Conservation (phyloP, 2,113 vertebrate species). For the Limnothrissa miodon region DNA sequence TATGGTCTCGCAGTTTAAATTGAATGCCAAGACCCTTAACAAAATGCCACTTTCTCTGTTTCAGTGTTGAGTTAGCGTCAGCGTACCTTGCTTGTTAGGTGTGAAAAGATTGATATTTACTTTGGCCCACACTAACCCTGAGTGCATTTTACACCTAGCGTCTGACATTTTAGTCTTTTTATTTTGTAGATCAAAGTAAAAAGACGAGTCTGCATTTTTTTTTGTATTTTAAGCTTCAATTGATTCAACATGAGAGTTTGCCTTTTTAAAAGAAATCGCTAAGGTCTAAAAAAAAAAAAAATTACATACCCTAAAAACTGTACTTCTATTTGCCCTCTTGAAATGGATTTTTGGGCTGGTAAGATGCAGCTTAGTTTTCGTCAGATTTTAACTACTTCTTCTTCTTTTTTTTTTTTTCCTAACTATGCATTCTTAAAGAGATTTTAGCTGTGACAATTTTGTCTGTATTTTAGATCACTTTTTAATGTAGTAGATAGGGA, state of each 20-base stretch:
- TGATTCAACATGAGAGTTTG: slow-evolving; percentile 11
- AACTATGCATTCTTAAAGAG: slow-evolving; percentile 78
- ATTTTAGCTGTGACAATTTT: slow-evolving; percentile 65
- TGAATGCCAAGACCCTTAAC: background rate
- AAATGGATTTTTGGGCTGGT: slow-evolving; percentile 52
- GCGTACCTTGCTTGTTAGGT: background rate
- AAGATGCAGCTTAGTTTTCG: slow-evolving; percentile 54
- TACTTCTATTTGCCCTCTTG: slow-evolving; percentile 33
- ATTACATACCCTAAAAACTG: slow-evolving; percentile 14
- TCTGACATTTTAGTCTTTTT: slow-evolving; percentile 1
- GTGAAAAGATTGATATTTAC: background rate
- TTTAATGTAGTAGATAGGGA: slow-evolving; percentile 60
- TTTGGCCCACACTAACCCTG: background rate
- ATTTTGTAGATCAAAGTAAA: slow-evolving; percentile 1
- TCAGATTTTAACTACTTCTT: slow-evolving; percentile 39
- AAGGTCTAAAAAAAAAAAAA: slow-evolving; percentile 24
- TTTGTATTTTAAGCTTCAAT: background rate
- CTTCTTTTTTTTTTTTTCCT: slow-evolving; percentile 65
- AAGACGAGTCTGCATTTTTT: slow-evolving; percentile 52
- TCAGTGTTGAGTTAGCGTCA: background rate
- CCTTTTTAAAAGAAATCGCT: slow-evolving; percentile 35
- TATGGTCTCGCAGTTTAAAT: background rate
- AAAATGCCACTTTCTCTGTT: background rate
- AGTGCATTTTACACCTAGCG: background rate
- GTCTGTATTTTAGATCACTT: slow-evolving; percentile 60